Conservation (phyloP, 2,113 vertebrate genomes). For the Mustela lutreola region DNA sequence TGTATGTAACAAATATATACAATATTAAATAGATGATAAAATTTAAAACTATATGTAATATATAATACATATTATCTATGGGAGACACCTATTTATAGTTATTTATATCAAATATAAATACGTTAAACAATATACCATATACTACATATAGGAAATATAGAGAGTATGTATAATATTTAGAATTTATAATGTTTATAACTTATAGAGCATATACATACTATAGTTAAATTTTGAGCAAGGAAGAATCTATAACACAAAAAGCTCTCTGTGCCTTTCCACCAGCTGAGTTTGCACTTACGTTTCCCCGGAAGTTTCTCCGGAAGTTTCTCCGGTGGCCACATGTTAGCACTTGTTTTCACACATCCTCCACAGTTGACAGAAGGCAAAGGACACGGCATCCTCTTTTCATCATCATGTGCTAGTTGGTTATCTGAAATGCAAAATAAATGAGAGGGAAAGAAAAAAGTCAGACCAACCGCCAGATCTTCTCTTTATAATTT, state of each 20-base stretch:
- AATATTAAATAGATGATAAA: background rate
- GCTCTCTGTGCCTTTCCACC: background rate
- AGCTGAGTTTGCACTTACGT: background rate
- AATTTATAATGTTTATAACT: background rate
- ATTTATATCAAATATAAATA: background rate
- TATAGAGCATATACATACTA: background rate
- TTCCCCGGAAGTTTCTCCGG: background rate
- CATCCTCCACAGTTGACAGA: background rate
- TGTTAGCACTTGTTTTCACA: background rate
- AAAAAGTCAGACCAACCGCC: background rate
- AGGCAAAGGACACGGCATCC: background rate
- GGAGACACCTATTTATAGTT: background rate
- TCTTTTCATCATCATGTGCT: background rate
- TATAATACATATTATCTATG: background rate
- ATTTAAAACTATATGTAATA: background rate
- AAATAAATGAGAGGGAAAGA: constrained; percentile 14
- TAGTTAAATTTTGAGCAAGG: background rate
- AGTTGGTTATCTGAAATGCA: background rate
- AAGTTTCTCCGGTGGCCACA: background rate
- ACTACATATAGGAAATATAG: background rate
- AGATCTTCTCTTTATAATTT: background rate
- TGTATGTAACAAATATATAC: background rate
- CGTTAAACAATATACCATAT: background rate
- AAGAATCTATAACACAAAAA: background rate
- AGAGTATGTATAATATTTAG: background rate